These are phyloP conservation scores for Ictalurus furcatus DNA, from an alignment of 2,113 vertebrate species.

Conservation along the genomic window DNA sequence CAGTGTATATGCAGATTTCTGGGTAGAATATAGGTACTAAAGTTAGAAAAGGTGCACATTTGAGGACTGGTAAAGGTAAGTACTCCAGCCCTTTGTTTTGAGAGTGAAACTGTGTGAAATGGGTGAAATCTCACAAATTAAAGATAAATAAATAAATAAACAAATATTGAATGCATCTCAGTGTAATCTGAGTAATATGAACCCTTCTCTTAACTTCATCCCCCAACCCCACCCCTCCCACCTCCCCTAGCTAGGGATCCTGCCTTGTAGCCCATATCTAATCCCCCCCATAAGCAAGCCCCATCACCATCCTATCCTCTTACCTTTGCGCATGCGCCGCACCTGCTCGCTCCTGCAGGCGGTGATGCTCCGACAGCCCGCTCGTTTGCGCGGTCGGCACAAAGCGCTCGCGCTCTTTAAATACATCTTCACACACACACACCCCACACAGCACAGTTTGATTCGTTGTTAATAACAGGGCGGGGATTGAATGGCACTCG, in stretches of 20 bases:
- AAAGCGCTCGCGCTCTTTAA: not conserved
- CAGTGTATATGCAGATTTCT: not conserved
- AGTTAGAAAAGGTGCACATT: not conserved
- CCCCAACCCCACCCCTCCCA: no score
- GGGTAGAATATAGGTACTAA: not conserved
- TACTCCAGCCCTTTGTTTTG: not conserved
- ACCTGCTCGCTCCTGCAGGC: conserved; percentile 35
- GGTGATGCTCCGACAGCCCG: conserved; percentile 25
- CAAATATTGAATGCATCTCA: no score
- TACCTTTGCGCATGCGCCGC: conserved; percentile 41
- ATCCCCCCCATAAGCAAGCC: not conserved
- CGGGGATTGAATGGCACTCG: not conserved
- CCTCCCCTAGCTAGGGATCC: not conserved
- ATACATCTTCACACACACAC: not conserved
- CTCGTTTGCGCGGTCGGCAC: conserved; percentile 5
- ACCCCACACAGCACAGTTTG: not conserved
- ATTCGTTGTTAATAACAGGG: not conserved
- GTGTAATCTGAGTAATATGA: not conserved
- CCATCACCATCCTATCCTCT: not conserved
- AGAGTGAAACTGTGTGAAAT: not conserved
- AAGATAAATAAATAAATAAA: no score
- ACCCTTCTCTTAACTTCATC: not conserved
- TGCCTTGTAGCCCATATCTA: not conserved
- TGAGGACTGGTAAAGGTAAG: not conserved
- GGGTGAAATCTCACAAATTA: no score